Evolutionary conservation across 2,113 vertebrate genomes (phyloP), one percentile per base, ranked within the genome.

Genomic region (Cathartes aura): DNA sequence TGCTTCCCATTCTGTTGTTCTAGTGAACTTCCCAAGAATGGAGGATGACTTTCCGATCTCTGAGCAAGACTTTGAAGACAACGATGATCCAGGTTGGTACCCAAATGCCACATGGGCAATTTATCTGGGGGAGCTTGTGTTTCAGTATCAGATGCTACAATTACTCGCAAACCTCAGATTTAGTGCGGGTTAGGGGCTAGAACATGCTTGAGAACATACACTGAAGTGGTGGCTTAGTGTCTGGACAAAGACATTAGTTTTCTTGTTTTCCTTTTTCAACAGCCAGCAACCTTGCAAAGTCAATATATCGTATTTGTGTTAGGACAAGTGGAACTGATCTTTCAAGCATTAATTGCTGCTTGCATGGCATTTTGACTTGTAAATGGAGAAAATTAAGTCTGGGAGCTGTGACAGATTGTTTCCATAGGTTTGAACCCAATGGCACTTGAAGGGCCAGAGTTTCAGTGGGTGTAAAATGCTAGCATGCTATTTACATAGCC

Each of bases 11-110:
- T 96, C 96, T 98, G 94, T 97, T 87, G 38, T 98, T 97, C 48
- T 34, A 98, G 98, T 98, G 95, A 98, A 98, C 88, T 97, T 98
- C 72, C 98, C 98, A 75, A 91, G 92, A 74, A 76, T 95, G 93
- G 94, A 97, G 55, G 96, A 98, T 78, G 97, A 96, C 52, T 87
- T 97, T 89, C 97, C 96, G 15, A 94, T 93, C 78, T 98, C 97
- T 9, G 97, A 97, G 91, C 97, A 96, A 82, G 97, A 97, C 50
- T 98, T 98, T 48, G 98, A 97, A 88, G 98, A 98, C 85, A 96
- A 68, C 12, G 48, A 94, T 86, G 98, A 97, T 92, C 21, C 97
- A 92, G 98, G 98, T 98, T 84, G 96, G 98, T 98, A 91, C 58
- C 17, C 27, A 82, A 90, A 45, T 90, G 59, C 88, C 82, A 85